Evolutionary conservation across 2,113 vertebrate genomes (phyloP), one percentile per base, ranked within the genome.

Genomic region (Rhinoderma darwinii): DNA sequence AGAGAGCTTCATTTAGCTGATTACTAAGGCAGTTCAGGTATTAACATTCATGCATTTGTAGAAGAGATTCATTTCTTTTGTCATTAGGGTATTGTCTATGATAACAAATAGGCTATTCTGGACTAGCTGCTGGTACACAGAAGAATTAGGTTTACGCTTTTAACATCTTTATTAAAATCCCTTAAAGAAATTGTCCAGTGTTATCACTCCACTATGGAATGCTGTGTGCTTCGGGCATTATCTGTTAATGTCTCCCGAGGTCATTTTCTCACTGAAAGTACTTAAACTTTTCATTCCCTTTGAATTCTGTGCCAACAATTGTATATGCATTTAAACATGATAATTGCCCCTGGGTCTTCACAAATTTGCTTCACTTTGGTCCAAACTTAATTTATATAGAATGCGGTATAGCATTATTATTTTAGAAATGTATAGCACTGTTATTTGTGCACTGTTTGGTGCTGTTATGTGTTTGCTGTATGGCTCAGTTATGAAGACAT

Each of bases 51-150:
- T 80, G 78, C 78, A 80, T 77, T 77, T 51, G 74, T 41, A 25
- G 54, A 56, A 59, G 22, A 59, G 51, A 59, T 80, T 39, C 18
- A 32, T 59, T 80, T 80, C 51, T 37, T 51, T 61, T 8, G 18
- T 59, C 78, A 80, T 80, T 80, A 27, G 50, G 78, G 37, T 59
- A 80, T 78, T 80, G 78, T 80, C 54, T 80, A 32, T 80, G 54
- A 80, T 56, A 80, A 56, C 17, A 59, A 25, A 56, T 51, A 80
- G 30, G 51, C 30, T 59, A 59, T 35, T 59, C 50, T 59, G 78
- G 30, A 37, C 78, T 39, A 10, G 30, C 51, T 80, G 78, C 25
- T 80, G 32, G 32, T 80, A 59, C 78, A 50, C 78, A n/a, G 17
- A 51, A 61, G 78, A 54, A 12, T 80, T 80, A 39, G 39, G 18